Evolutionary conservation across 2,113 vertebrate genomes (phyloP).

Genomic region (Ranitomeya variabilis): DNA sequence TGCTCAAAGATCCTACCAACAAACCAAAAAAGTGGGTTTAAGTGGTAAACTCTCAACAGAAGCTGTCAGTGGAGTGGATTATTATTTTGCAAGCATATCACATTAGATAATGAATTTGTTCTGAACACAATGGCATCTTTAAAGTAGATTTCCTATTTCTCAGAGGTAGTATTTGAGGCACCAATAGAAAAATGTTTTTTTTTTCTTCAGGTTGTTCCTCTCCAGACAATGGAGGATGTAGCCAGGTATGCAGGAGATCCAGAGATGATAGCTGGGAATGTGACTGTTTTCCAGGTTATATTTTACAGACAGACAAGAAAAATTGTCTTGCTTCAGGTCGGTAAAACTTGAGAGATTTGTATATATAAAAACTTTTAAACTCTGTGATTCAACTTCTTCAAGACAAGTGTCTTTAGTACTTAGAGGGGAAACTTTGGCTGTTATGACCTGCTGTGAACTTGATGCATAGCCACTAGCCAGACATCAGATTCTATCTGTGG

Average conservation of each 20-base stretch:
- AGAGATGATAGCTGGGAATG: conserved; percentile 81
- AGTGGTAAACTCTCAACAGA: too few species aligned
- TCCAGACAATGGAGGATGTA: conserved; percentile 87
- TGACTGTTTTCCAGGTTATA: conserved; percentile 84
- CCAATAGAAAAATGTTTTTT: conserved; percentile 49
- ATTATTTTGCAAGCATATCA: too few species aligned
- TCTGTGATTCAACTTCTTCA: too few species aligned
- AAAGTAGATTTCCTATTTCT: background rate
- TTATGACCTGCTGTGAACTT: too few species aligned
- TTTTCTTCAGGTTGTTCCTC: conserved; percentile 80
- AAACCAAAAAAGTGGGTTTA: too few species aligned
- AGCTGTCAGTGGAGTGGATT: too few species aligned
- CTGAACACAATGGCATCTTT: background rate
- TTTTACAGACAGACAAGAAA: conserved; percentile 79
- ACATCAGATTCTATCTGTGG: too few species aligned
- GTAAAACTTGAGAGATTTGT: conserved; percentile 59
- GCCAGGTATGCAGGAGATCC: conserved; percentile 81
- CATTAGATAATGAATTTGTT: background rate
- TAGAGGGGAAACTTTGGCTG: too few species aligned
- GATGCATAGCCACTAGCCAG: too few species aligned
- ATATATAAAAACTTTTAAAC: background rate
- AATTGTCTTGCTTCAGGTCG: conserved; percentile 80
- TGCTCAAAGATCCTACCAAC: too few species aligned
- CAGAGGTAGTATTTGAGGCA: background rate
- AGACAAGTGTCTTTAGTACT: too few species aligned